Percentiles rank a stretch among this genome's conserved stretches.
Conservation (phyloP, 2,888 invertebrate genomes). For the Erpobdella octoculata region DNA sequence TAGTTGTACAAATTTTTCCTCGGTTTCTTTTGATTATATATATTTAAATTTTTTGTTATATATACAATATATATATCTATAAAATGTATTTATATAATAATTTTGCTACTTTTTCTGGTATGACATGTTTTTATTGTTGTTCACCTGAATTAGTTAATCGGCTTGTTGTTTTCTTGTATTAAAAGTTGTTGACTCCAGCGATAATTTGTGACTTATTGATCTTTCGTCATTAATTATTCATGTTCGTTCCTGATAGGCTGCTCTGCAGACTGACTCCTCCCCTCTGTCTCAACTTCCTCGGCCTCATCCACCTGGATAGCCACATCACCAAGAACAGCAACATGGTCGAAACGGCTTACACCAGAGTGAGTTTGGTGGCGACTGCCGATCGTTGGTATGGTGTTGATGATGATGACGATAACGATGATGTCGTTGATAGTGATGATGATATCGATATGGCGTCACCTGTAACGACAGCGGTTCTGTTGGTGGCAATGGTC, state of each 20-base stretch:
- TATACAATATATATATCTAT: too few species aligned
- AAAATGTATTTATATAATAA: too few species aligned
- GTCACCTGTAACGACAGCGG: too few species aligned
- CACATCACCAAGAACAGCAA: slow-evolving; percentile 61
- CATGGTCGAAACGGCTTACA: slow-evolving; percentile 74
- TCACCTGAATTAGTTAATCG: background rate
- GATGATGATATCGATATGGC: too few species aligned
- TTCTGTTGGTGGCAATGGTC: too few species aligned
- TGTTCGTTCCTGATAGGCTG: slow-evolving; percentile 55
- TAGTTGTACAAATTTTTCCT: slow-evolving; percentile 14
- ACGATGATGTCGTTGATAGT: background rate
- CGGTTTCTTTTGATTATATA: background rate
- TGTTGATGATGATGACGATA: too few species aligned
- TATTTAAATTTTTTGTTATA: background rate
- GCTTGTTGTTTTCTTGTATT: background rate
- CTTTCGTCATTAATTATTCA: background rate
- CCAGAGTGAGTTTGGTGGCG: slow-evolving; percentile 57
- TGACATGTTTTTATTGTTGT: background rate
- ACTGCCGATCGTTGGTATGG: background rate
- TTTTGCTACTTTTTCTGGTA: too few species aligned
- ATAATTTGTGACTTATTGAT: background rate
- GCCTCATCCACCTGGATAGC: slow-evolving; percentile 94
- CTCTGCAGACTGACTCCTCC: slow-evolving; percentile 92
- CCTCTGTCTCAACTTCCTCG: slow-evolving; percentile 93
- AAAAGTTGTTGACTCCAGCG: background rate